Evolutionary conservation across 2,888 invertebrate species (phyloP).

Genomic region (Stenichneumon culpator): DNA sequence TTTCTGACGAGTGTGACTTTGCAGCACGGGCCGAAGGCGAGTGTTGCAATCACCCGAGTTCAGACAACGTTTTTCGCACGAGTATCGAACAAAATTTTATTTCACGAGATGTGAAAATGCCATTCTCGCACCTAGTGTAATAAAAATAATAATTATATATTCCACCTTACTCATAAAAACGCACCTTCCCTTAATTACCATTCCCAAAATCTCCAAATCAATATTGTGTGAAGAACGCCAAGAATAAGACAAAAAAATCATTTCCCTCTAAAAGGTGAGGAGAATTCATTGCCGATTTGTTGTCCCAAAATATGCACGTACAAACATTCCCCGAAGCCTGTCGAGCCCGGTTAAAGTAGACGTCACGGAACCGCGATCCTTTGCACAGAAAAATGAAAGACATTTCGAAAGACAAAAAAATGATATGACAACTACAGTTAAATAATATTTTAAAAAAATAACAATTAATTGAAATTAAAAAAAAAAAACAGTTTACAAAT

Average conservation of each 20-base stretch:
- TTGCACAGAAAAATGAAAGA: constrained; percentile 34
- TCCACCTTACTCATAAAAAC: not conserved
- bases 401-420: constrained; percentile 1
- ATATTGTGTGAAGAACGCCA: not conserved
- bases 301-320: constrained; percentile 22
- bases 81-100: too few species aligned
- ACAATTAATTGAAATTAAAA: too few species aligned
- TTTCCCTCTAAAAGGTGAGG: not conserved
- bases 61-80: too few species aligned
- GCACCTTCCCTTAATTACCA: too few species aligned
- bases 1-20: too few species aligned
- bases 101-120: too few species aligned
- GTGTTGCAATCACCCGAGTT: too few species aligned
- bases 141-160: not conserved
- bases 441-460: too few species aligned
- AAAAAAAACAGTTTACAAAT: not conserved
- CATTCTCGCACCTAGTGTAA: too few species aligned
- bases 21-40: too few species aligned
- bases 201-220: too few species aligned
- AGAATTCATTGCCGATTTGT: not conserved
- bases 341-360: constrained; percentile 52
- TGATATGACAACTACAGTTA: too few species aligned
- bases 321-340: constrained; percentile 7
- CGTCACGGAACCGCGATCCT: constrained; percentile 52
- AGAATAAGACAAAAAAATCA: not conserved